Base-by-base conservation (phyloP, 1,140 invertebrate species). In the Grapholita molesta region DNA sequence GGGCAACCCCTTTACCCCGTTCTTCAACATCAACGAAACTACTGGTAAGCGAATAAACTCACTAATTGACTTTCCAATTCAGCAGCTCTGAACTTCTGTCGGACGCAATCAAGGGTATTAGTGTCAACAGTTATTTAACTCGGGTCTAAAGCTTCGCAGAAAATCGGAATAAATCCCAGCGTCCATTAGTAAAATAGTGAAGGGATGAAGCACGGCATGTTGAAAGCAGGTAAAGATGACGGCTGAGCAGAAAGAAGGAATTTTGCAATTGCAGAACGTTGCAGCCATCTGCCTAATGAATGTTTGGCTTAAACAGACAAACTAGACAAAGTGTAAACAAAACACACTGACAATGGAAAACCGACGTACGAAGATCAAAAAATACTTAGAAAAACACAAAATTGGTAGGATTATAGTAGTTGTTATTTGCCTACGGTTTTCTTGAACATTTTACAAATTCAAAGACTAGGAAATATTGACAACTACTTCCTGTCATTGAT, bases 1-100 rank as follows among this genome's bases (percentile, higher is more conserved):
- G 85, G 94, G 94, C 66, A 96, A 97, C 85, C 95, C 96, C 12
- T 97, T 97, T 74, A 96, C 95, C 9, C 93, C 95, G 7, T 97
- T 97, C 87, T 97, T 97, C 81, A 94, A 96, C 76, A 96, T 97
- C 70, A 96, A 96, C 78, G 95, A 97, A 83, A 95, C 94, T 30
- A 95, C 95, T 77, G 96, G 96, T 97, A 88, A 88, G 89, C 74
- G 24, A 15, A 66, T 53, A 64, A 67, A 67, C 28, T 53, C n/a
- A 61, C 52, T 7, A 64, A 67, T 42, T 70, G 55, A 70, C 33
- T 68, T 61, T 38, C 28, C 18, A 38, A 48, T 35, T 42, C 32
- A 48, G 7, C 42, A 48, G 18, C 42, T 21, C 42, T 48, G 12
- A 48, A 48, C 42, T 48, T 48, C 42, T 48, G 42, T 48, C 42